These are phyloP conservation scores for Gyrodactylus salaris DNA, from an alignment of 1,140 invertebrate species.

Conservation along the genomic window DNA sequence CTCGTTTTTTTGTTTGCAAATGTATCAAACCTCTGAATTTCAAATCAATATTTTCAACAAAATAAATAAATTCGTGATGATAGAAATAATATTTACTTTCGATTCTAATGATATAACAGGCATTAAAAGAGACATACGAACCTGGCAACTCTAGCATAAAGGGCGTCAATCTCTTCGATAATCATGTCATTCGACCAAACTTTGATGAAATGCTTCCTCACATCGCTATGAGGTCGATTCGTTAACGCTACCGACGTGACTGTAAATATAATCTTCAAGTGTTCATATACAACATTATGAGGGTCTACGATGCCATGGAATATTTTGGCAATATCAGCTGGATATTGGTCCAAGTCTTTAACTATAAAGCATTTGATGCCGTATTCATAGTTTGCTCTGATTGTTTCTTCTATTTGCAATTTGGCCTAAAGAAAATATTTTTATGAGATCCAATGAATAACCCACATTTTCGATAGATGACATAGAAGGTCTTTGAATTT, in stretches of 20 bases:
- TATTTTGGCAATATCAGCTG: background rate
- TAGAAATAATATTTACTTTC: too few species aligned
- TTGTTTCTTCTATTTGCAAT: background rate
- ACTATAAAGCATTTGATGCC: background rate
- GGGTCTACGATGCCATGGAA: background rate
- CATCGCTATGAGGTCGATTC: background rate
- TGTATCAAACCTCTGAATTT: too few species aligned
- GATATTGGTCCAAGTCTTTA: background rate
- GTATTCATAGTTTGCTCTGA: background rate
- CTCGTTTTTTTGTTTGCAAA: too few species aligned
- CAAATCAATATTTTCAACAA: too few species aligned
- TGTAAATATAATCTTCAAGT: background rate
- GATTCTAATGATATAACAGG: too few species aligned
- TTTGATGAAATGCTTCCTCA: background rate
- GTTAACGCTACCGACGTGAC: background rate
- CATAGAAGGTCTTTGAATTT: background rate
- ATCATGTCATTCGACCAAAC: background rate
- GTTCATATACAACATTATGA: background rate
- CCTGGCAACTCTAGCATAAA: background rate
- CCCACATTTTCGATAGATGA: background rate
- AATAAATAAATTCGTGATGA: too few species aligned
- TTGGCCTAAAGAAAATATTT: background rate
- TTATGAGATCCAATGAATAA: background rate
- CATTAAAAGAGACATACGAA: too few species aligned
- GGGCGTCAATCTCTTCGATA: background rate